phyloP scores from a whole-genome alignment of 2,888 invertebrate species.

The Cryptus armator region DNA sequence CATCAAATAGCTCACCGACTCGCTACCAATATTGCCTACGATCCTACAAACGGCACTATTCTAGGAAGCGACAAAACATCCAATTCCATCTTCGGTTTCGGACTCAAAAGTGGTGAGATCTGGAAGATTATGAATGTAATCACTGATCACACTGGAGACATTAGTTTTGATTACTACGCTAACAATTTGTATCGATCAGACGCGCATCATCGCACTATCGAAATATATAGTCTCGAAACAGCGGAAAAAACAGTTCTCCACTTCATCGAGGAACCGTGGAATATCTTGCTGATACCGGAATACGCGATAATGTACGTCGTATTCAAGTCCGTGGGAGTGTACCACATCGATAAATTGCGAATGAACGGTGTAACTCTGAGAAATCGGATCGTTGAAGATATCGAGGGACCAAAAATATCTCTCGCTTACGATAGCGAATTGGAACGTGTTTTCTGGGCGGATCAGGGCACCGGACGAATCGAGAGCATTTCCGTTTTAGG shows the following conservation, averaged over 20 bases:
- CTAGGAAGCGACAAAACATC: slow-evolving; percentile 74
- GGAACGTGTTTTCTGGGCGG: slow-evolving; percentile 89
- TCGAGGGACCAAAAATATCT: slow-evolving; percentile 86
- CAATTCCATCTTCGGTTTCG: slow-evolving; percentile 73
- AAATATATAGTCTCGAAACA: slow-evolving; percentile 88
- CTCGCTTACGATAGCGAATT: slow-evolving; percentile 87
- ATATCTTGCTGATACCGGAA: slow-evolving; percentile 89
- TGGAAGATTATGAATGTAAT: slow-evolving; percentile 83
- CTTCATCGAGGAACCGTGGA: slow-evolving; percentile 88
- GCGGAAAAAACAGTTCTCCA: slow-evolving; percentile 87
- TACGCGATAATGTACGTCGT: slow-evolving; percentile 82
- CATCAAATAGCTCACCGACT: slow-evolving; percentile 85
- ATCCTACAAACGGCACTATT: slow-evolving; percentile 86
- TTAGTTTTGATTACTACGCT: slow-evolving; percentile 90
- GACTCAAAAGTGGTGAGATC: slow-evolving; percentile 65
- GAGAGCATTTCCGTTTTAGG: slow-evolving; percentile 89
- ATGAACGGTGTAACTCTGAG: slow-evolving; percentile 88
- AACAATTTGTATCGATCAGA: slow-evolving; percentile 92
- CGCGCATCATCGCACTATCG: slow-evolving; percentile 87
- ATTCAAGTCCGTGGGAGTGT: slow-evolving; percentile 71
- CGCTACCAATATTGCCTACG: slow-evolving; percentile 89
- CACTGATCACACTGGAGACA: slow-evolving; percentile 86
- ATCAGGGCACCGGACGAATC: slow-evolving; percentile 89
- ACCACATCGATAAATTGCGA: slow-evolving; percentile 89
- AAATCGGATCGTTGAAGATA: slow-evolving; percentile 83